Percentiles rank a stretch among this genome's conserved stretches.
phyloP scores from a whole-genome alignment of 1,140 invertebrate species.

The Temnothorax nylanderi region DNA sequence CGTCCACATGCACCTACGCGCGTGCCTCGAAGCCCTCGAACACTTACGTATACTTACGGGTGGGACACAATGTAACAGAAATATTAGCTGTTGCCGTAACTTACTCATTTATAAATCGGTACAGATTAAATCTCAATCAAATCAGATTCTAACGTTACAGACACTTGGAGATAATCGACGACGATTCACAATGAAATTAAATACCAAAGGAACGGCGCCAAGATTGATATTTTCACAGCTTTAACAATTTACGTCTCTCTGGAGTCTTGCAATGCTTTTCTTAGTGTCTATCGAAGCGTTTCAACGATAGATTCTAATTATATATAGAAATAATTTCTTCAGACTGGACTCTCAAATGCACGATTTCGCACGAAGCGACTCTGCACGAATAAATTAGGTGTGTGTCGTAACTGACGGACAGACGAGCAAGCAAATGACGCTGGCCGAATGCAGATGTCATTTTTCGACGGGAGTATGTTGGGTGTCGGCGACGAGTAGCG shows the following conservation, averaged over 20 bases:
- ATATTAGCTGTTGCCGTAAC: conserved; percentile 4
- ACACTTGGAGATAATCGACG: neutral
- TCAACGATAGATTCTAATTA: neutral
- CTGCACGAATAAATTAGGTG: conserved; percentile 18
- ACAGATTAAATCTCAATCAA: neutral
- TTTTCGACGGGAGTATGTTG: conserved; percentile 47
- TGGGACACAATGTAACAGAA: neutral
- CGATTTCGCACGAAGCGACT: neutral
- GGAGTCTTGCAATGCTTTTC: neutral
- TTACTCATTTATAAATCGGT: conserved; percentile 13
- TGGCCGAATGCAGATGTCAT: conserved; percentile 53
- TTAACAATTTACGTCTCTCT: neutral
- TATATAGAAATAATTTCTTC: neutral
- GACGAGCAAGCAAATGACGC: neutral
- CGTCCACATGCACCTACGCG: conserved; percentile 33
- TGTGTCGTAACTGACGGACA: neutral
- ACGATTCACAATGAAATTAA: conserved; percentile 28
- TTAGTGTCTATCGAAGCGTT: no score
- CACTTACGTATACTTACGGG: neutral
- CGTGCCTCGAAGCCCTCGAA: conserved; percentile 36
- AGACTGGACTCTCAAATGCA: no score
- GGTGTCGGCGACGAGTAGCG: conserved; percentile 45
- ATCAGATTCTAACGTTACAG: neutral
- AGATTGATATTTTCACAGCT: neutral
- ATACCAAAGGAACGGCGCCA: neutral